Evolutionary conservation across 1,140 invertebrate species (phyloP).

Genomic region (Chymomyza costata): DNA sequence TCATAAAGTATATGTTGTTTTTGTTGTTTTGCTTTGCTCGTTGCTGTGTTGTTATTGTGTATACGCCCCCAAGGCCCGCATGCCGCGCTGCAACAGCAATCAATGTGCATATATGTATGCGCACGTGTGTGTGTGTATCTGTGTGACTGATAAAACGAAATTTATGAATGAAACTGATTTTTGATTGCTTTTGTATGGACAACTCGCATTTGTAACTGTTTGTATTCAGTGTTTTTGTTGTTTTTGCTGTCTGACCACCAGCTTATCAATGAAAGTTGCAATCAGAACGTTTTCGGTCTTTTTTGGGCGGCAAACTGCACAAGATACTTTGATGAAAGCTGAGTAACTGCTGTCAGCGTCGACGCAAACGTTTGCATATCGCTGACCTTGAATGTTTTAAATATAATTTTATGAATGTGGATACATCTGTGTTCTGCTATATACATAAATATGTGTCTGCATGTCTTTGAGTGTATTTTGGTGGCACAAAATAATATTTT

Average conservation of each 20-base stretch:
- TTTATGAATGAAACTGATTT: constrained; percentile 65
- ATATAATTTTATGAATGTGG: constrained; percentile 1
- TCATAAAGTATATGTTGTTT: constrained; percentile 20
- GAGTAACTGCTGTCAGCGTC: constrained; percentile 9
- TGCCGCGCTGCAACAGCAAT: constrained; percentile 10
- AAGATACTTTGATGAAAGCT: constrained; percentile 47
- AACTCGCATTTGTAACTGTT: constrained; percentile 25
- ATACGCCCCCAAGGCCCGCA: constrained; percentile 32
- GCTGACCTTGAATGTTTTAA: constrained; percentile 45
- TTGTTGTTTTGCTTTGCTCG: constrained; percentile 10
- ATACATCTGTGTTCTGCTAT: constrained; percentile 3
- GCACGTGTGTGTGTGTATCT: not conserved
- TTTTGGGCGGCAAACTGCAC: constrained; percentile 34
- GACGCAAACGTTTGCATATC: not conserved
- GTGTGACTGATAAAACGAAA: constrained; percentile 38
- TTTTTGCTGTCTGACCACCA: not conserved
- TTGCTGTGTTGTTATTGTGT: constrained; percentile 10
- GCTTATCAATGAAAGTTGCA: constrained; percentile 53
- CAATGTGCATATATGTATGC: constrained; percentile 3
- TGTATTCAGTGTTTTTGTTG: constrained; percentile 2
- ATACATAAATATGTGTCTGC: constrained; percentile 14
- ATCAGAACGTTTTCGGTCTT: constrained; percentile 9
- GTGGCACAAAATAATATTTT: constrained; percentile 50
- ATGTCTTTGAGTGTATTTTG: constrained; percentile 22
- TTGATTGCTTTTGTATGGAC: constrained; percentile 38